These are phyloP conservation scores for Epizoanthus stellaris DNA, from an alignment of 92 coral and sea anemone species.

Conservation along the genomic window DNA sequence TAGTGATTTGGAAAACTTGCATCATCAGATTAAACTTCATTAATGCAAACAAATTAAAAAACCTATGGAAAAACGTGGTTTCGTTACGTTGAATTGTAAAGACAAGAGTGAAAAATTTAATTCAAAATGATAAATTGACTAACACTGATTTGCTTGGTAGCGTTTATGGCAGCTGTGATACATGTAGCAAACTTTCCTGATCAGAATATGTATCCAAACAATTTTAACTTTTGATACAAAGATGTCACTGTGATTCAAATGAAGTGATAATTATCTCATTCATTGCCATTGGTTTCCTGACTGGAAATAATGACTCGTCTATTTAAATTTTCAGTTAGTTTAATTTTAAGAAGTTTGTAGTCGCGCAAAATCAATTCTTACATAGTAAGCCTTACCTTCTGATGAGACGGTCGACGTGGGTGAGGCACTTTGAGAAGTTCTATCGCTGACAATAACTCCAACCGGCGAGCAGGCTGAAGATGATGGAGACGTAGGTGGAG, in stretches of 20 bases:
- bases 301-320: conserved; percentile 1
- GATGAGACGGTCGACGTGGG: conserved; percentile 34
- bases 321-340: not conserved
- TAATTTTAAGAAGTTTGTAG: not conserved
- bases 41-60: too few species aligned
- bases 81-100: too few species aligned
- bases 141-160: not conserved
- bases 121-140: too few species aligned
- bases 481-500: conserved; percentile 14
- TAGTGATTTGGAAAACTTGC: not conserved
- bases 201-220: not conserved
- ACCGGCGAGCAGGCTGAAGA: conserved; percentile 32
- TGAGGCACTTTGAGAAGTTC: conserved; percentile 17
- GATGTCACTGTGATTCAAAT: conserved; percentile 2
- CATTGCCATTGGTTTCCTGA: not conserved
- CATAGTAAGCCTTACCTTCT: conserved; percentile 20
- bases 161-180: not conserved
- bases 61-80: too few species aligned
- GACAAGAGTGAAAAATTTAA: too few species aligned
- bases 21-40: not conserved
- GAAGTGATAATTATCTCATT: conserved; percentile 13
- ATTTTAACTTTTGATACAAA: not conserved
- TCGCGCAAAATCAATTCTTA: not conserved
- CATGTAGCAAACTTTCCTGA: not conserved
- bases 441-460: conserved; percentile 25